Conservation (phyloP, 2,888 invertebrate genomes). For the Apotomis betuletana region DNA sequence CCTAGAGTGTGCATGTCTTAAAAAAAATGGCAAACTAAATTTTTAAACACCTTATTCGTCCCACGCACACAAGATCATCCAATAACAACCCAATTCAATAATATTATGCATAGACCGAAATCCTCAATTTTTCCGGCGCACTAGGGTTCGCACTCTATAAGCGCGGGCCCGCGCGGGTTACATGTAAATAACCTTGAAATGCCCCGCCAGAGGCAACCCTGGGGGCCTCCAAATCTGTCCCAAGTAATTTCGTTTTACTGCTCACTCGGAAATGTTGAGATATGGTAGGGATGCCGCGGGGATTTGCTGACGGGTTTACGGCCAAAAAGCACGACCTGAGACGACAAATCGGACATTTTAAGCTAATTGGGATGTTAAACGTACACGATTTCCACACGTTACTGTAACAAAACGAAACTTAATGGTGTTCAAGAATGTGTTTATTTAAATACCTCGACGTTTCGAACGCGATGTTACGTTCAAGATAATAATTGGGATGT, state of each 20-base stretch:
- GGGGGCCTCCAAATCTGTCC: constrained; percentile 38
- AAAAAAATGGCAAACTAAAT: not conserved
- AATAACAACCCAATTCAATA: constrained; percentile 20
- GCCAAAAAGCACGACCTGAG: not conserved
- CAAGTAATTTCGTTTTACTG: constrained; percentile 39
- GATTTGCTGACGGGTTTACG: not conserved
- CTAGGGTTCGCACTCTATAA: constrained; percentile 31
- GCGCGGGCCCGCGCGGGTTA: constrained; percentile 10
- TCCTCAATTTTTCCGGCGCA: constrained; percentile 32
- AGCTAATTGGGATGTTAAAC: not conserved
- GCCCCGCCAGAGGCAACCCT: constrained; percentile 16
- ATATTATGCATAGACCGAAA: constrained; percentile 36
- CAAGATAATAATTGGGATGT: too few relatives aligned
- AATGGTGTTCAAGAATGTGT: too few relatives aligned
- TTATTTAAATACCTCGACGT: too few relatives aligned
- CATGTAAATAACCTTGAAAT: constrained; percentile 34
- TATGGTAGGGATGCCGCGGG: not conserved
- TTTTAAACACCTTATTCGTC: not conserved
- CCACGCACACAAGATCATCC: constrained; percentile 10
- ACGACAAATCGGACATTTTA: not conserved
- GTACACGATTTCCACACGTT: not conserved
- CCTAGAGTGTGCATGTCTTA: too few relatives aligned
- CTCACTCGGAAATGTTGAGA: constrained; percentile 24
- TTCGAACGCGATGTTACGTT: too few relatives aligned
- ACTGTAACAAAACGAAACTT: too few relatives aligned